Evolutionary conservation across 2,113 vertebrate species (phyloP).

Genomic region (Bubo blakistoni): DNA sequence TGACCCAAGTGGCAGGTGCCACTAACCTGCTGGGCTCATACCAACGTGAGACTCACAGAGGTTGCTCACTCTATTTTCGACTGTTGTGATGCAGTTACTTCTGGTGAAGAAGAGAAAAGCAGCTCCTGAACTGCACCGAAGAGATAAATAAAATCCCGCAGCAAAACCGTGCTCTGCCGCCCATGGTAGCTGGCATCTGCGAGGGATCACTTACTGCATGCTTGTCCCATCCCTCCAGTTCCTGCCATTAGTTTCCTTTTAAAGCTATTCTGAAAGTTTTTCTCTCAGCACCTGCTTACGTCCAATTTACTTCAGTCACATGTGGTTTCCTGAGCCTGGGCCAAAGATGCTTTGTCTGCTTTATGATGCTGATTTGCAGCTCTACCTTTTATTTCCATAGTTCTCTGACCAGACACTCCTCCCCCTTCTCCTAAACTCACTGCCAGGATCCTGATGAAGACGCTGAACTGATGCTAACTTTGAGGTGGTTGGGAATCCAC

Average conservation of each 20-base stretch:
- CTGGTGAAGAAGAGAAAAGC: background rate
- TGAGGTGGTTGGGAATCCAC: background rate
- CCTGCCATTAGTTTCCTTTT: background rate
- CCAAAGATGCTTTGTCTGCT: background rate
- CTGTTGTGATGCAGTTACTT: background rate
- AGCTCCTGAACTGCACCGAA: background rate
- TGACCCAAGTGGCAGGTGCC: background rate
- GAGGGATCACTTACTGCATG: background rate
- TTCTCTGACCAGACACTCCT: background rate
- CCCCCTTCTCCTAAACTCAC: background rate
- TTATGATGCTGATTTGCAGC: background rate
- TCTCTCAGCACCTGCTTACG: background rate
- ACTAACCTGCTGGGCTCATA: background rate
- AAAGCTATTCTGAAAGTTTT: background rate
- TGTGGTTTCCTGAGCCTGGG: background rate
- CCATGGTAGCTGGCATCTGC: accelerated
- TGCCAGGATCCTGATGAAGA: background rate
- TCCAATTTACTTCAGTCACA: background rate
- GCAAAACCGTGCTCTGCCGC: accelerated
- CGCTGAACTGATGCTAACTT: background rate
- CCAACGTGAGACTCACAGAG: too few species aligned
- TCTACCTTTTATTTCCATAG: background rate
- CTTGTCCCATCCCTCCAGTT: background rate
- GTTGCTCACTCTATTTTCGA: accelerated
- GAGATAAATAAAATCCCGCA: background rate